Evolutionary conservation across 2,888 invertebrate genomes (phyloP).

Genomic region (Ecdyonurus torrentis): DNA sequence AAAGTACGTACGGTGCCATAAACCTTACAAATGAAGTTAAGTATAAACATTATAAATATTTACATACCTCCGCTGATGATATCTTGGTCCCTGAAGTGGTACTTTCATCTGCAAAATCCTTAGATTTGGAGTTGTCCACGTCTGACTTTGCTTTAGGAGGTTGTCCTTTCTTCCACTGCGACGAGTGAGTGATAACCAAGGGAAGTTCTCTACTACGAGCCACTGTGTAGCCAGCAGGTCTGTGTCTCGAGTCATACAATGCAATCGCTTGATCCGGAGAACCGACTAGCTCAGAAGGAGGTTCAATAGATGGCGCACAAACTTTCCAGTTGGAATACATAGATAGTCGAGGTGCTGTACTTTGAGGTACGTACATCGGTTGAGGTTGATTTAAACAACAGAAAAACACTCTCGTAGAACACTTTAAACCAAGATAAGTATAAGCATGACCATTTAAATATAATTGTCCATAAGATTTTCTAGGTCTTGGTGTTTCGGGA

Average conservation of each 20-base stretch:
- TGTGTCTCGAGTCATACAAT: constrained; percentile 62
- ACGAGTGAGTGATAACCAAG: constrained; percentile 42
- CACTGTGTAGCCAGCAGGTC: constrained; percentile 39
- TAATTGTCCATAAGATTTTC: constrained; percentile 76
- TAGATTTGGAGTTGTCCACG: not conserved
- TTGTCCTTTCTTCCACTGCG: constrained; percentile 28
- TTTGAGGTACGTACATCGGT: constrained; percentile 66
- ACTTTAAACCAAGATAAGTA: constrained; percentile 78
- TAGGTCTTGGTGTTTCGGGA: constrained; percentile 79
- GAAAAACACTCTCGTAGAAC: constrained; percentile 79
- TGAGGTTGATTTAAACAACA: constrained; percentile 73
- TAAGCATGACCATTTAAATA: constrained; percentile 83
- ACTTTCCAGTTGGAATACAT: constrained; percentile 97
- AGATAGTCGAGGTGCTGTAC: constrained; percentile 68
- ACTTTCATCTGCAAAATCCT: not conserved
- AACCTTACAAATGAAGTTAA: too few species aligned
- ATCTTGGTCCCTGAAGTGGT: not conserved
- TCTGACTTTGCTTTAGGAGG: constrained; percentile 18
- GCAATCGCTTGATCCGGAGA: constrained; percentile 47
- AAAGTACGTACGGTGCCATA: too few species aligned
- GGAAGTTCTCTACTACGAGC: constrained; percentile 36
- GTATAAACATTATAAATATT: too few species aligned
- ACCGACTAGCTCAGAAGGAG: constrained; percentile 42
- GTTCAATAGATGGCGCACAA: constrained; percentile 23
- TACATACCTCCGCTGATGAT: not conserved